Conservation (phyloP, 2,113 vertebrate species). For the Dendropsophus ebraccatus region DNA sequence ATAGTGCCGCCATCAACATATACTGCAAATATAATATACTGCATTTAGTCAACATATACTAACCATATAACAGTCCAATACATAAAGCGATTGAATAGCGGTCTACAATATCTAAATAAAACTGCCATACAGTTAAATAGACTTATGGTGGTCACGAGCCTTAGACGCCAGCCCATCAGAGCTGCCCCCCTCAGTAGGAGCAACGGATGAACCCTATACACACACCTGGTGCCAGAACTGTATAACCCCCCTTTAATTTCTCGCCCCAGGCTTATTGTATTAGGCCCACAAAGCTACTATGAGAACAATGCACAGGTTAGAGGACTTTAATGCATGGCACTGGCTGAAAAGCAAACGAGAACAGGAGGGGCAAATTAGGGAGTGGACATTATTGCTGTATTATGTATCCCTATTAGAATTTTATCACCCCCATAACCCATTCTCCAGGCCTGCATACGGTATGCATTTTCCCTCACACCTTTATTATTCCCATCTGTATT, state of each 20-base stretch:
- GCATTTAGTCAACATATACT: too few species aligned
- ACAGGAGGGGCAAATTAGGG: background rate
- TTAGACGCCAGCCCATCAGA: too few species aligned
- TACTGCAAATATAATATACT: too few species aligned
- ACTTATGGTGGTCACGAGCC: background rate
- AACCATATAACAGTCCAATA: too few species aligned
- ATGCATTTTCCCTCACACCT: constrained; percentile 31
- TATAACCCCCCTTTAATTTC: background rate
- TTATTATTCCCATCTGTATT: constrained; percentile 37
- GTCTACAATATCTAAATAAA: too few species aligned
- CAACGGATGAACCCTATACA: too few species aligned
- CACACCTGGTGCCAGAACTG: background rate
- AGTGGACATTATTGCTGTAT: background rate
- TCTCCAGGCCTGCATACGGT: constrained; percentile 38
- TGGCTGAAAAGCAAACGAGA: background rate
- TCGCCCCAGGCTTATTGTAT: background rate
- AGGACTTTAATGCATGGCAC: background rate
- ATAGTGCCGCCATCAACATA: too few species aligned
- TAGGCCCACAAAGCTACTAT: background rate
- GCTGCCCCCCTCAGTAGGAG: too few species aligned
- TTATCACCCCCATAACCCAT: constrained; percentile 44
- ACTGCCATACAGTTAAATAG: background rate
- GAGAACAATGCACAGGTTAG: background rate
- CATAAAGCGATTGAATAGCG: too few species aligned
- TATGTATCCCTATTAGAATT: constrained; percentile 32